Evolutionary conservation across 2,113 vertebrate species (phyloP).

Genomic region (Elephas maximus): DNA sequence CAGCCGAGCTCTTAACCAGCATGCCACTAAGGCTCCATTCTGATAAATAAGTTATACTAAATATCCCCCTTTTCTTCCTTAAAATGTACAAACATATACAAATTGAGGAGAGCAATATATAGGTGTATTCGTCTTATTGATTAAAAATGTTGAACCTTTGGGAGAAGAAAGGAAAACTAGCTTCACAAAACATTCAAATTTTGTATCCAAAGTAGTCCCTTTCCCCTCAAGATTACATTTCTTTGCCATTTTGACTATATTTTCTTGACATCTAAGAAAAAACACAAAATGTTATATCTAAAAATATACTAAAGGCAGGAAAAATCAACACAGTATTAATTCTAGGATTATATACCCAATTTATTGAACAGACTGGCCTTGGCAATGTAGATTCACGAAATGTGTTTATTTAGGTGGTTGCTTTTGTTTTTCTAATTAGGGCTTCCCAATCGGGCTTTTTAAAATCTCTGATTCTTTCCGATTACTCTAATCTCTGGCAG

Average conservation of each 20-base stretch:
- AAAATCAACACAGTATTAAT: not conserved
- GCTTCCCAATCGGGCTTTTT: not conserved
- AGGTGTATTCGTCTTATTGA: not conserved
- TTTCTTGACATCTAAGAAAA: not conserved
- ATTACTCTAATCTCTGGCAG: not conserved
- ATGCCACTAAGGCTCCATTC: too few relatives aligned
- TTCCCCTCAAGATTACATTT: not conserved
- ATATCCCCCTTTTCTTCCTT: not conserved
- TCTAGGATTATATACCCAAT: not conserved
- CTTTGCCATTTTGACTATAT: not conserved
- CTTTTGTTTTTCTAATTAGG: not conserved
- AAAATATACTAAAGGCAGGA: not conserved
- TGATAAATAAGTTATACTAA: not conserved
- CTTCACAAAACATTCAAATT: not conserved
- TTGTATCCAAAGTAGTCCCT: not conserved
- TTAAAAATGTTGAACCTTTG: not conserved
- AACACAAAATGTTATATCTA: not conserved
- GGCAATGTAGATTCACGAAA: not conserved
- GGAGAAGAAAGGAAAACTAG: not conserved
- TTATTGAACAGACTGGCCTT: not conserved
- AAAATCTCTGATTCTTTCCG: not conserved
- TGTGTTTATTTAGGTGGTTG: not conserved
- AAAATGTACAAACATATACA: not conserved
- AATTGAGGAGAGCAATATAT: not conserved
- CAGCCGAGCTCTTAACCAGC: too few relatives aligned